phyloP scores from a whole-genome alignment of 2,113 vertebrate species.

The Ancistrus triradiatus region DNA sequence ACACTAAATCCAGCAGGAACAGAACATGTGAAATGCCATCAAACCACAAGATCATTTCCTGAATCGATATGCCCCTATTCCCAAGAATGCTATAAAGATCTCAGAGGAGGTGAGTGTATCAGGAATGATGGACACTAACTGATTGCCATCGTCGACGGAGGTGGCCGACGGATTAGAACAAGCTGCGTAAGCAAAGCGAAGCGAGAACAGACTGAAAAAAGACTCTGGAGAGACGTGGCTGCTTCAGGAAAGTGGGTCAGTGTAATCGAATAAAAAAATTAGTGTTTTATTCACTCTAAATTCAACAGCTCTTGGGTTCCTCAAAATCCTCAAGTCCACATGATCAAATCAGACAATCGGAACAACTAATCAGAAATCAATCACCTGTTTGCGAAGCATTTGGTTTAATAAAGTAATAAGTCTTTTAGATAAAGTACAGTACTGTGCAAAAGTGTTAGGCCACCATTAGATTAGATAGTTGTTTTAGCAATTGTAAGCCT shows the following conservation, averaged over 20 bases:
- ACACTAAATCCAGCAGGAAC: slow-evolving; percentile 26
- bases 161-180: slow-evolving; percentile 29
- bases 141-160: slow-evolving; percentile 23
- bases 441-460: no score
- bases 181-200: slow-evolving; percentile 5
- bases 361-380: no score
- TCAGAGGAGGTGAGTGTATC: slow-evolving; percentile 9
- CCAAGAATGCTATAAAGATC: slow-evolving; percentile 33
- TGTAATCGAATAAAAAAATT: background rate
- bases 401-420: no score
- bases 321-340: no score
- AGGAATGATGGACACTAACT: slow-evolving; percentile 22
- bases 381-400: no score
- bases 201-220: background rate
- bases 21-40: slow-evolving; percentile 15
- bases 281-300: no score
- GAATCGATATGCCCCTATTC: slow-evolving; percentile 39
- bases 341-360: no score
- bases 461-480: no score
- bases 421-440: no score
- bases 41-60: slow-evolving; percentile 28
- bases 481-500: no score
- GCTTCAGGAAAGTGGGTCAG: slow-evolving; percentile 26
- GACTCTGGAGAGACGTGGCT: no score
- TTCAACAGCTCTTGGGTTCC: no score